Evolutionary conservation across 2,888 invertebrate genomes (phyloP).

Genomic region (Hecatera dysodea): DNA sequence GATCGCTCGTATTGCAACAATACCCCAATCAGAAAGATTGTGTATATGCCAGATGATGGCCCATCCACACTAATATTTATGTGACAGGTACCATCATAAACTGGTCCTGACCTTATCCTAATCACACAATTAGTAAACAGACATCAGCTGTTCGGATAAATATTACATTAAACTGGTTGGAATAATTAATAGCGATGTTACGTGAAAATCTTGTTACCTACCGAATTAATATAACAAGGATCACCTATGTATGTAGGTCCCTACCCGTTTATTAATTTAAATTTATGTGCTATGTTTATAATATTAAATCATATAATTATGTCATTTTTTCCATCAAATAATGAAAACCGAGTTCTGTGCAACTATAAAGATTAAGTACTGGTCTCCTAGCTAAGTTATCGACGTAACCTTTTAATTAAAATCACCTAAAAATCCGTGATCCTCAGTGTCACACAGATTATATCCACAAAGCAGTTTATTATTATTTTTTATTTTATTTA

Average conservation of each 20-base stretch:
- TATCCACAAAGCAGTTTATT: too few species aligned
- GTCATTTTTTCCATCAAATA: too few species aligned
- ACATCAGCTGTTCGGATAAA: slow-evolving; percentile 14
- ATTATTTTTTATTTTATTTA: too few species aligned
- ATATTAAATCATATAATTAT: too few species aligned
- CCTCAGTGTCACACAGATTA: too few species aligned
- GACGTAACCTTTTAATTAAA: too few species aligned
- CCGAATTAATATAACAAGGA: slow-evolving; percentile 12
- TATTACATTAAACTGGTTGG: slow-evolving; percentile 12
- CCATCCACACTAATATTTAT: slow-evolving; percentile 26
- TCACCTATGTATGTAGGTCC: neutral
- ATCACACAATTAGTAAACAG: slow-evolving; percentile 51
- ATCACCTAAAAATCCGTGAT: too few species aligned
- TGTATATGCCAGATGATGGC: slow-evolving; percentile 5
- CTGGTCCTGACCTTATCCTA: slow-evolving; percentile 27
- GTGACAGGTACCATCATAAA: slow-evolving; percentile 28
- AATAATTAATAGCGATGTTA: slow-evolving; percentile 6
- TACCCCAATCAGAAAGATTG: slow-evolving; percentile 4
- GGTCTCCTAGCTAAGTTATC: too few species aligned
- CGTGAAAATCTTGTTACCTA: neutral
- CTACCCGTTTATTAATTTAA: neutral
- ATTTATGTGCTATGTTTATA: neutral
- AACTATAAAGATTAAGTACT: too few species aligned
- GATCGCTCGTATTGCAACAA: neutral
- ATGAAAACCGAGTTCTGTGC: too few species aligned